These are phyloP conservation scores for Pteria penguin DNA, from an alignment of 2,888 invertebrate genomes.

Conservation along the genomic window DNA sequence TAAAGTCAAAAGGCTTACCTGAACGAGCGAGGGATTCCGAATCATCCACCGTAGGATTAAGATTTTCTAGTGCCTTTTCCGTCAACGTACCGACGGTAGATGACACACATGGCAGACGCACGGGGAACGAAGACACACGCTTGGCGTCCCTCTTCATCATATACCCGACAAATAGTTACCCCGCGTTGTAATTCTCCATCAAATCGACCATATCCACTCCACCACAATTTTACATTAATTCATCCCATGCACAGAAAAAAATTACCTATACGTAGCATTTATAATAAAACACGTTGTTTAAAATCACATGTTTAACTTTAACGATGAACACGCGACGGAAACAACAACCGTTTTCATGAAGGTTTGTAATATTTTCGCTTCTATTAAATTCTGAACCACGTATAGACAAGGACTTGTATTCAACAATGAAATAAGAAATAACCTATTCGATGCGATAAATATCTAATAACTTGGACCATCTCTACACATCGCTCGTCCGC, in stretches of 20 bases:
- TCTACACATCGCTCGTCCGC: no score
- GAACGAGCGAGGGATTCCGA: not conserved
- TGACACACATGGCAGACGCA: not conserved
- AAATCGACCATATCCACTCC: no score
- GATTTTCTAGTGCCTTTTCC: conserved; percentile 1
- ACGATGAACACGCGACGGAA: no score
- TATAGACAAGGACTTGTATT: not conserved
- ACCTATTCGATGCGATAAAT: not conserved
- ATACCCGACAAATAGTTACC: not conserved
- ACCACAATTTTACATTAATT: no score
- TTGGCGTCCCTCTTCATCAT: not conserved
- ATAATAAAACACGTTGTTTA: no score
- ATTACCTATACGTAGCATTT: no score
- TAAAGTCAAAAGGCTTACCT: not conserved
- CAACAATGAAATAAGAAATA: not conserved
- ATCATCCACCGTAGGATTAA: not conserved
- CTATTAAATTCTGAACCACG: not conserved
- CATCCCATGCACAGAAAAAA: no score
- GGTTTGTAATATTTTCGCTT: not conserved
- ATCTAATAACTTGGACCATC: no score
- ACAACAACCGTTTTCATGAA: no score
- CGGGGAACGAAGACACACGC: not conserved
- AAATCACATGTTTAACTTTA: no score
- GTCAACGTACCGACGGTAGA: not conserved
- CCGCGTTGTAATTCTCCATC: no score